These are phyloP conservation scores for Typhlomys cinereus DNA, from an alignment of 2,113 vertebrate genomes.

Conservation along the genomic window DNA sequence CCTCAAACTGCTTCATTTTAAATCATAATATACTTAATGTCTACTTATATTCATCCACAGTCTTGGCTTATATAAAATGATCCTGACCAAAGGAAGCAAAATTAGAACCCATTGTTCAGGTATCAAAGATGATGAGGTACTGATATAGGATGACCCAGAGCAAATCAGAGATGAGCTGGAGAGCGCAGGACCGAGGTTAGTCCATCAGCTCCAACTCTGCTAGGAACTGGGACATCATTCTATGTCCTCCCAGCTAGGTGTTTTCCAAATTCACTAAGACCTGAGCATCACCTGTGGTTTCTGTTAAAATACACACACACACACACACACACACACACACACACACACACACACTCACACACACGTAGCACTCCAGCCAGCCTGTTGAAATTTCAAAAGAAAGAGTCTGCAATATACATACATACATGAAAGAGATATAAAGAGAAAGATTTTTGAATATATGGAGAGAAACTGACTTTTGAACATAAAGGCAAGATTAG, in stretches of 20 bases:
- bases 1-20: slow-evolving; percentile 8
- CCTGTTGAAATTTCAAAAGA: not conserved
- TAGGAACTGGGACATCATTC: too few relatives aligned
- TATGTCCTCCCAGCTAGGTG: not conserved
- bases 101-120: not conserved
- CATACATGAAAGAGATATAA: not conserved
- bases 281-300: not conserved
- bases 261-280: not conserved
- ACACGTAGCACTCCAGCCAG: not conserved
- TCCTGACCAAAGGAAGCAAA: not conserved
- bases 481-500: not conserved
- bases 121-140: not conserved
- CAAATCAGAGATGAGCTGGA: not conserved
- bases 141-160: not conserved
- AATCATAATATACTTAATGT: not conserved
- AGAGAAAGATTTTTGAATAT: too few relatives aligned
- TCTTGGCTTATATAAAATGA: not conserved
- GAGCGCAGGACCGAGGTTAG: not conserved
- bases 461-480: not conserved
- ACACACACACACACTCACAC: too few relatives aligned
- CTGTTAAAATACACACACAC: not conserved
- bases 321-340: too few relatives aligned
- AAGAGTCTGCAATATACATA: not conserved
- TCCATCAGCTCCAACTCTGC: not conserved
- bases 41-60: not conserved